These are phyloP conservation scores for Papilio machaon DNA, from an alignment of 1,140 invertebrate species.

Conservation along the genomic window DNA sequence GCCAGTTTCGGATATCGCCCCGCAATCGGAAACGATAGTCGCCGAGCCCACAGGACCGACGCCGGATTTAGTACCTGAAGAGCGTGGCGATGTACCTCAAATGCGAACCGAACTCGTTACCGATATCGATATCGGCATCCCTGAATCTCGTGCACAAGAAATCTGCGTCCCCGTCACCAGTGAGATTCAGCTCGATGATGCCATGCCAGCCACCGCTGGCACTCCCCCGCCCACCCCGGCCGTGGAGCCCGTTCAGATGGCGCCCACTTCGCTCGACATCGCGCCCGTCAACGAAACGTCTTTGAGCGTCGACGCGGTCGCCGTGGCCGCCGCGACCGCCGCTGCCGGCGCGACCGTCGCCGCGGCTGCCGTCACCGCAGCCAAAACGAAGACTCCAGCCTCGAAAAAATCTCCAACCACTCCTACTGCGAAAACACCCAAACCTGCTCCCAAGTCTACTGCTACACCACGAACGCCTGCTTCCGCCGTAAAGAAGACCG, in stretches of 20 bases:
- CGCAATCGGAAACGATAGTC: conserved; percentile 29
- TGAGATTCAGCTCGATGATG: conserved; percentile 64
- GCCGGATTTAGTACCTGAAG: conserved; percentile 68
- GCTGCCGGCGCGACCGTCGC: conserved; percentile 56
- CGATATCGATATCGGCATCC: conserved; percentile 71
- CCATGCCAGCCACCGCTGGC: conserved; percentile 47
- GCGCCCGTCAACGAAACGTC: conserved; percentile 43
- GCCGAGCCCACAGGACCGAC: conserved; percentile 52
- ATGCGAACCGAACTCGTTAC: conserved; percentile 66
- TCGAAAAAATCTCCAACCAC: conserved; percentile 61
- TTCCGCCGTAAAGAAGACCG: conserved; percentile 55
- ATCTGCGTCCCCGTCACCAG: conserved; percentile 71
- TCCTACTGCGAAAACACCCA: conserved; percentile 49
- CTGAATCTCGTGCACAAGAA: conserved; percentile 72
- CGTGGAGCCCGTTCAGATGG: conserved; percentile 37
- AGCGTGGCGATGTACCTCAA: conserved; percentile 42
- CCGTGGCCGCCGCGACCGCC: conserved; percentile 41
- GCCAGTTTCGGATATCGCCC: neutral
- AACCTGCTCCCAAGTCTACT: conserved; percentile 50
- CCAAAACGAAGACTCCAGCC: conserved; percentile 55
- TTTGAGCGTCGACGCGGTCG: conserved; percentile 49
- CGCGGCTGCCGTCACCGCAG: conserved; percentile 52
- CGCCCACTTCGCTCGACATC: conserved; percentile 39
- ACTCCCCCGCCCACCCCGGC: conserved; percentile 68
- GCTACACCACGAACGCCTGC: conserved; percentile 49